These are phyloP conservation scores for Erethizon dorsatum DNA, from an alignment of 2,797 vertebrate genomes.

Conservation along the genomic window DNA sequence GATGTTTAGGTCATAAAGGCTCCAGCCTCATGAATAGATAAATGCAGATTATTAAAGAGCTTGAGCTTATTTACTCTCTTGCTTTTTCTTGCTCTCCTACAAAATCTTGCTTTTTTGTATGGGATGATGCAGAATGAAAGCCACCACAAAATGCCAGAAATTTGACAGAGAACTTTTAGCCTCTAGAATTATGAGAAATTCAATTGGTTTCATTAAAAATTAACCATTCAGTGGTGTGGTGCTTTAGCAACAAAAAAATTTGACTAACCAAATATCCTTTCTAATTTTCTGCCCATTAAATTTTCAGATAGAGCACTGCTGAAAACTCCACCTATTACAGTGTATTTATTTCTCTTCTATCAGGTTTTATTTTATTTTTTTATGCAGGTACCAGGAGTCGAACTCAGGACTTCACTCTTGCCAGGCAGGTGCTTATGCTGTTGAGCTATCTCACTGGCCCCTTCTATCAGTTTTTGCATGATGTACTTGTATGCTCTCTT, in stretches of 20 bases:
- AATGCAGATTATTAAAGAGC: not conserved
- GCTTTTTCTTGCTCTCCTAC: not conserved
- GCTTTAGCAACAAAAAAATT: not conserved
- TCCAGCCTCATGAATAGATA: not conserved
- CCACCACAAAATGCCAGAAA: not conserved
- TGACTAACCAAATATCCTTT: not conserved
- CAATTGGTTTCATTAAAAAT: not conserved
- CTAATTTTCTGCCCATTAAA: not conserved
- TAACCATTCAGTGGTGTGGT: not conserved
- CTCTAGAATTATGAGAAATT: not conserved
- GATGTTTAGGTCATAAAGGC: not conserved
- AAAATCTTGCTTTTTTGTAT: not conserved
- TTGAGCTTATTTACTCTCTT: not conserved
- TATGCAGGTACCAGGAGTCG: too few species aligned
- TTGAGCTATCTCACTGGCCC: too few species aligned
- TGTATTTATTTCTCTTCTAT: not conserved
- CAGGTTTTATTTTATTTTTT: too few species aligned
- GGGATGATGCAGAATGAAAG: not conserved
- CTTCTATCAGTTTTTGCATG: not conserved
- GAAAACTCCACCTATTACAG: not conserved
- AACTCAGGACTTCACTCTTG: too few species aligned
- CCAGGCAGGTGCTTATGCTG: too few species aligned
- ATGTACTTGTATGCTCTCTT: not conserved
- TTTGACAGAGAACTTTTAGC: not conserved
- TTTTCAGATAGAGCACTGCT: not conserved